phyloP scores from a whole-genome alignment of 2,797 vertebrate genomes.

The Spizella passerina region DNA sequence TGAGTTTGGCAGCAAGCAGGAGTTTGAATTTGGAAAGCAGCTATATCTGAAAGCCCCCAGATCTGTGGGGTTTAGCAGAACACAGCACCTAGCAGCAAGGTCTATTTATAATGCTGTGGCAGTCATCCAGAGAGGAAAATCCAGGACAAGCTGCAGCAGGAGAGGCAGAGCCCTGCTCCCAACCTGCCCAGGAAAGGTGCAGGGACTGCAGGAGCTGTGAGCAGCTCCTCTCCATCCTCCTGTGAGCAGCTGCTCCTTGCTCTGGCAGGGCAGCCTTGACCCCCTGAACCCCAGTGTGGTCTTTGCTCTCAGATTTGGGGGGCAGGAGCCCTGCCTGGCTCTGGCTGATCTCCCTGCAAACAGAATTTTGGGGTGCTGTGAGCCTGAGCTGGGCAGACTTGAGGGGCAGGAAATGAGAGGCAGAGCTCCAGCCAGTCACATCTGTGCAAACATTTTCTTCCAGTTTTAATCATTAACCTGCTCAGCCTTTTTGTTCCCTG shows the following conservation, averaged over 20 bases:
- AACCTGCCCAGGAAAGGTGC: not conserved
- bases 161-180: not conserved
- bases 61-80: not conserved
- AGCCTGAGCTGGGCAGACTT: not conserved
- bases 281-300: not conserved
- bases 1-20: not conserved
- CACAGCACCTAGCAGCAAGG: not conserved
- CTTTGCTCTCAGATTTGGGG: not conserved
- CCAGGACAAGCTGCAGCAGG: not conserved
- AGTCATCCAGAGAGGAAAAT: not conserved
- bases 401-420: not conserved
- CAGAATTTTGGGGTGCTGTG: not conserved
- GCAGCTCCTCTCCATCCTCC: not conserved
- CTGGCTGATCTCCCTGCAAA: not conserved
- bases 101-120: constrained; percentile 17
- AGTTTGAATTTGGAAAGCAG: not conserved
- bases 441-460: not conserved
- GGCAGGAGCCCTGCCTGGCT: not conserved
- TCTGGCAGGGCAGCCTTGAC: not conserved
- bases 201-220: not conserved
- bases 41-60: not conserved
- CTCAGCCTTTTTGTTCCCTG: not conserved
- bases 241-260: not conserved
- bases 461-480: constrained; percentile 1
- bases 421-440: not conserved